phyloP scores from a whole-genome alignment of 2,113 vertebrate genomes.

The Callipepla squamata region DNA sequence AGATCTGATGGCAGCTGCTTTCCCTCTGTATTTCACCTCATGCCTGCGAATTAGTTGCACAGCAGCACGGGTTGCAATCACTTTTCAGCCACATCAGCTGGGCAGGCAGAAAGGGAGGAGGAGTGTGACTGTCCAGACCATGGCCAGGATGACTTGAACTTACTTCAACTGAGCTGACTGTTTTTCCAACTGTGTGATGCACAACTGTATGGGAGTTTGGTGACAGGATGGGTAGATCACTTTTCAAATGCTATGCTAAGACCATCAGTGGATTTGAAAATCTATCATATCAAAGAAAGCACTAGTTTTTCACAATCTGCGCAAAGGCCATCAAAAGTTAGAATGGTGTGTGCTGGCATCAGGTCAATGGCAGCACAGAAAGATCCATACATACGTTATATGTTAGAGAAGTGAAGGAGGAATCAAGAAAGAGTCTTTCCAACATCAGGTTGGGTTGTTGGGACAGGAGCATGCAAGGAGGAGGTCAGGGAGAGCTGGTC shows the following conservation, averaged over 20 bases:
- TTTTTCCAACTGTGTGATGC: neutral
- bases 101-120: neutral
- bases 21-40: neutral
- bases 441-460: neutral
- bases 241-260: neutral
- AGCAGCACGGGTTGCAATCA: neutral
- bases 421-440: neutral
- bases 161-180: rapidly evolving
- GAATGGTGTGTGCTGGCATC: neutral
- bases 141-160: rapidly evolving
- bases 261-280: neutral
- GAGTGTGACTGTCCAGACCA: neutral
- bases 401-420: neutral
- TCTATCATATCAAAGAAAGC: neutral
- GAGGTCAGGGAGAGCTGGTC: neutral
- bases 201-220: neutral
- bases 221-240: neutral
- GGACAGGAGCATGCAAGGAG: neutral
- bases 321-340: neutral
- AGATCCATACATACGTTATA: neutral
- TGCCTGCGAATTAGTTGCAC: neutral
- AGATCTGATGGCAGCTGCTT: neutral
- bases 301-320: neutral
- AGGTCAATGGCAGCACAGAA: neutral
- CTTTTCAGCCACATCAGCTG: neutral